Conservation (phyloP, 2,888 invertebrate species). For the Acrobeloides nanus region DNA sequence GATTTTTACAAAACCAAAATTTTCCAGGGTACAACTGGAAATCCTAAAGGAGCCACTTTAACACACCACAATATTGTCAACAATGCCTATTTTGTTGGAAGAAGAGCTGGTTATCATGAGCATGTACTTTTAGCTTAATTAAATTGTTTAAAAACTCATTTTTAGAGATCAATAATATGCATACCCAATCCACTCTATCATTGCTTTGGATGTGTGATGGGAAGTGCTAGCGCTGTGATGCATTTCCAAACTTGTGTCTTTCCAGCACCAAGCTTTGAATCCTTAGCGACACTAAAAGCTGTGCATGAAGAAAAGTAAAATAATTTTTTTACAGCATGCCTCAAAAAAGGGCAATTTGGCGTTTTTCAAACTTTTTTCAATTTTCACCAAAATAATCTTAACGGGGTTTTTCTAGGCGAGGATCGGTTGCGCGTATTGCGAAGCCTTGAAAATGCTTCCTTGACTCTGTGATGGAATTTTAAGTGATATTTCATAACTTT, state of each 20-base stretch:
- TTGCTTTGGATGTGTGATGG: constrained; percentile 68
- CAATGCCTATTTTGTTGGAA: constrained; percentile 66
- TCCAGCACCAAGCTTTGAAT: constrained; percentile 56
- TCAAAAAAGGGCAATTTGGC: no score
- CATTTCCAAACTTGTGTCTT: constrained; percentile 55
- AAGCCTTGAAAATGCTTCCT: no score
- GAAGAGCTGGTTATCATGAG: constrained; percentile 55
- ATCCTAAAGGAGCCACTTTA: constrained; percentile 66
- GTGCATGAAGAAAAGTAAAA: constrained; percentile 66
- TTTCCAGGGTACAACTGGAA: constrained; percentile 68
- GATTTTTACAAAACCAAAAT: constrained; percentile 64
- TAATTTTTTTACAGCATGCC: constrained; percentile 21
- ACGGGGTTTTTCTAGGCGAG: no score
- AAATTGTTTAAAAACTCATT: background rate
- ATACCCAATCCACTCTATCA: constrained; percentile 59
- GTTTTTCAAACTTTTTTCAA: no score
- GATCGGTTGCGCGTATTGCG: no score
- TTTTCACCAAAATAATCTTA: no score
- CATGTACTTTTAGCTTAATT: constrained; percentile 15
- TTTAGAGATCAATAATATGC: constrained; percentile 25
- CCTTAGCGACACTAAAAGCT: constrained; percentile 63
- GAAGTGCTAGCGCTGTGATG: constrained; percentile 61
- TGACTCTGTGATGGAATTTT: no score
- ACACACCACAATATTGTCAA: constrained; percentile 69
- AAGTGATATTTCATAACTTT: no score